These are phyloP conservation scores for Monarcha castaneiventris DNA, from an alignment of 2,113 vertebrate genomes.

Conservation along the genomic window DNA sequence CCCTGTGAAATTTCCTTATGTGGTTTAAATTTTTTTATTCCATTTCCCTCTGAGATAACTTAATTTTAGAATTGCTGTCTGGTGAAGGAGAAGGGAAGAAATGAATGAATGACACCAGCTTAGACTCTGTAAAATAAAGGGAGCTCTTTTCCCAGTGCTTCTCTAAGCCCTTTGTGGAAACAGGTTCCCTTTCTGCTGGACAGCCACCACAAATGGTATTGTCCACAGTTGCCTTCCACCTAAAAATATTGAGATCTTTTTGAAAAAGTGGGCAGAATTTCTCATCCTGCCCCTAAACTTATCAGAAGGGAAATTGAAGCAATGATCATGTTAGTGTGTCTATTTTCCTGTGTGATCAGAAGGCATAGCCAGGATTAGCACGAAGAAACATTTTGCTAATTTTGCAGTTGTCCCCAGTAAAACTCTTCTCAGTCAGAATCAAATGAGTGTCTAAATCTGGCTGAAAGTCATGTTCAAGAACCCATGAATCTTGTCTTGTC, in stretches of 20 bases:
- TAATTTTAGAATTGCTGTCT: background rate
- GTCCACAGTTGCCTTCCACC: background rate
- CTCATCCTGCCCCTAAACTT: background rate
- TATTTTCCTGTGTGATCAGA: background rate
- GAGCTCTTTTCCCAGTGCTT: background rate
- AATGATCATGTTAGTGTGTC: background rate
- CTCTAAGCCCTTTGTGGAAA: background rate
- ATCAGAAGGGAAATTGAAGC: background rate
- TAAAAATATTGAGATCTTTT: background rate
- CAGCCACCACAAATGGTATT: background rate
- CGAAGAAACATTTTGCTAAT: background rate
- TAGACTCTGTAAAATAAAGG: background rate
- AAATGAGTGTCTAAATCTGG: background rate
- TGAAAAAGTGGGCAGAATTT: background rate
- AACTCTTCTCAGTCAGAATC: background rate
- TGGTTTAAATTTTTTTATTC: background rate
- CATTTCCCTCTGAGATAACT: background rate
- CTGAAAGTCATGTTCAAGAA: background rate
- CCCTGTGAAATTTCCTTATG: background rate
- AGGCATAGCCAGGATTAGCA: background rate
- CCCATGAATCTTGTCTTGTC: background rate
- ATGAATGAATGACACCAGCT: background rate
- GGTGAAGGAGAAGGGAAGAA: background rate
- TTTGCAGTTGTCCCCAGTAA: background rate
- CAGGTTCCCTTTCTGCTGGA: background rate